Conservation (phyloP, 1,140 invertebrate species). For the Eueides isabella region DNA sequence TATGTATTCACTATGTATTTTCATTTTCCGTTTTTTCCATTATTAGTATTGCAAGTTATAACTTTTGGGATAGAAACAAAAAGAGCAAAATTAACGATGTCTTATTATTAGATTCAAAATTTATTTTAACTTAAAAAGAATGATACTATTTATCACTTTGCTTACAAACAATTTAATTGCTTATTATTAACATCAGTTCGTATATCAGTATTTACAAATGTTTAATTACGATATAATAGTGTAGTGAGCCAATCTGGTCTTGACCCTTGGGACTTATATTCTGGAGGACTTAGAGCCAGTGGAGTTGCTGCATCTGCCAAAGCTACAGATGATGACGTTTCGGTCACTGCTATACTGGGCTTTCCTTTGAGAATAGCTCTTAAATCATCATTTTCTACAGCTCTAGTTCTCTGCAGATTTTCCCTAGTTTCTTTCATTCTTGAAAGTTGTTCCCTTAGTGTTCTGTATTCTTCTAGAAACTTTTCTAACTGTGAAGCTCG, state of each 20-base stretch:
- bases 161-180: conserved; percentile 74
- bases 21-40: too few relatives aligned
- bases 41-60: too few relatives aligned
- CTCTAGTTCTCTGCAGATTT: conserved; percentile 83
- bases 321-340: conserved; percentile 71
- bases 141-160: conserved; percentile 64
- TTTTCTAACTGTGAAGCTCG: conserved; percentile 89
- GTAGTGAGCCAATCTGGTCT: conserved; percentile 79
- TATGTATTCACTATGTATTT: too few relatives aligned
- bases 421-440: conserved; percentile 90
- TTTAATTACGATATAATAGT: conserved; percentile 72
- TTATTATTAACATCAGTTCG: conserved; percentile 68
- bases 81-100: conserved; percentile 12
- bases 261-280: conserved; percentile 80
- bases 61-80: background rate
- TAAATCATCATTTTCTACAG: conserved; percentile 75
- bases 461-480: conserved; percentile 89
- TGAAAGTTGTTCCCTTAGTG: conserved; percentile 88
- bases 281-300: conserved; percentile 76
- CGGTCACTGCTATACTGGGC: conserved; percentile 81
- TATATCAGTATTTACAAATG: conserved; percentile 66
- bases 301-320: conserved; percentile 78
- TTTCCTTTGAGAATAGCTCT: conserved; percentile 83
- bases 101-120: conserved; percentile 54
- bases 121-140: conserved; percentile 79